Evolutionary conservation across 2,888 invertebrate genomes (phyloP).

Genomic region (Empis stercorea): DNA sequence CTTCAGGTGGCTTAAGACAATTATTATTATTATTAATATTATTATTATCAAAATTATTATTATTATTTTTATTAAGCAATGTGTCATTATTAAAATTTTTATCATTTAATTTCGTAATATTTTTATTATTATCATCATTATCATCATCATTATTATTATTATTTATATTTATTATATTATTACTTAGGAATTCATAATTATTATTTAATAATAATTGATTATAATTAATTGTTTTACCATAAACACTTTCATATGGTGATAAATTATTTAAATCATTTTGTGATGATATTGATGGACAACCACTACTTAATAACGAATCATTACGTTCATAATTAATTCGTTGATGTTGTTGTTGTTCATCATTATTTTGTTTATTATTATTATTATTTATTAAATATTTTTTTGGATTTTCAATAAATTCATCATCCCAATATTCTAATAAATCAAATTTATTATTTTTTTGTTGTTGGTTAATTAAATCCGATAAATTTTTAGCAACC

Average conservation of each 20-base stretch:
- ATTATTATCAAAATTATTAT: constrained; percentile 5
- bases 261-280: constrained; percentile 7
- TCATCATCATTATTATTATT: neutral
- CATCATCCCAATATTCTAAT: constrained; percentile 12
- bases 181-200: constrained; percentile 14
- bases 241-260: constrained; percentile 32
- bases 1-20: constrained; percentile 15
- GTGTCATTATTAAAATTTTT: neutral
- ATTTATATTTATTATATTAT: constrained; percentile 13
- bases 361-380: neutral
- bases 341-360: neutral
- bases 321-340: neutral
- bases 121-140: neutral
- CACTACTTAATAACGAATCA: neutral
- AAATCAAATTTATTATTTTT: constrained; percentile 2
- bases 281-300: neutral
- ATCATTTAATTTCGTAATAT: neutral
- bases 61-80: neutral
- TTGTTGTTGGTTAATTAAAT: neutral
- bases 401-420: constrained; percentile 11
- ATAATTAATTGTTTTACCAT: constrained; percentile 33
- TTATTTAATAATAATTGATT: constrained; percentile 15
- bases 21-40: constrained; percentile 7
- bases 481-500: constrained; percentile 11
- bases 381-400: constrained; percentile 5